Evolutionary conservation across 2,113 vertebrate species (phyloP), one percentile per base, ranked within the genome.

Genomic region (Chaetodon trifascialis): DNA sequence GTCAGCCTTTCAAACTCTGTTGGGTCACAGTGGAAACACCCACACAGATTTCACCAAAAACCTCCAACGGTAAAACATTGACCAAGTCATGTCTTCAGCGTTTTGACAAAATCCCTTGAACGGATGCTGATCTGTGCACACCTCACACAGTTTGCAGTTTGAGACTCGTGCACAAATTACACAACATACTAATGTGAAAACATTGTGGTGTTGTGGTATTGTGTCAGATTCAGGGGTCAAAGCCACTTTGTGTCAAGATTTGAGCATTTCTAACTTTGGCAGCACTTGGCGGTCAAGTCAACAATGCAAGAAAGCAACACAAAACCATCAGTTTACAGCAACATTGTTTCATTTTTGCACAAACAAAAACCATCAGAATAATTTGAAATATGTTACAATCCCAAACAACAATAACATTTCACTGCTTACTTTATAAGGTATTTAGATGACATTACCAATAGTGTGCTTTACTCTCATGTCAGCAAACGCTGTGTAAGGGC

Each of bases 391-490:
- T 62, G 15, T 34, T 36, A 21, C 62, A 14, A 65, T 83, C 36
- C 59, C 46, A 51, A n/a, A n/a, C 52, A 6, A 21, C 23, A 76
- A 4, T 6, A 51, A 72, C 36, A 44, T 23, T 75, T 70, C 4
- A 73, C 42, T 4, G 16, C 6, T 65, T n/a, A 70, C 11, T 30
- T 56, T 36, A 52, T 47, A 68, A 74, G 51, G 15, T 59, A 73
- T 79, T 75, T 23, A 55, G 11, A 79, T 54, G 10, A 67, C n/a
- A 73, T 7, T 21, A 46, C 8, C 60, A 77, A 56, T 12, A 11
- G 51, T 85, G 81, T 81, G 84, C 80, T 86, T 84, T 84, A 66
- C 58, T 30, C 30, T 73, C 47, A 79, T 73, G 74, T 69, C 68
- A 65, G 67, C 42, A 64, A 65, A 74, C 56, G 69, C 9, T 59